Conservation (phyloP, 2,113 vertebrate genomes). For the Puma concolor region DNA sequence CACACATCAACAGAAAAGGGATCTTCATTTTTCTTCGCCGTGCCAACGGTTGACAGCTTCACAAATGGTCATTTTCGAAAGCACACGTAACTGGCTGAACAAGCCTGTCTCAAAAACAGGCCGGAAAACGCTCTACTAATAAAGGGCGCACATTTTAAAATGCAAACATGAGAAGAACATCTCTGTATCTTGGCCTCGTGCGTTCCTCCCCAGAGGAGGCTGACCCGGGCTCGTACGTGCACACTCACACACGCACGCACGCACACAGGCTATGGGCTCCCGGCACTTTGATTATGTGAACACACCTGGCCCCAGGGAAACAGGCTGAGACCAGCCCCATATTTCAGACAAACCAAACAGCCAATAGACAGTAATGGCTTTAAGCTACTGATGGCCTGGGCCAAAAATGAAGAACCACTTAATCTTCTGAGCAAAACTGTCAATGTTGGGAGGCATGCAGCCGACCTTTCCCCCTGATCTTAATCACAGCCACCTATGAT, state of each 20-base stretch:
- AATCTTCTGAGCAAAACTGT: slow-evolving; percentile 77
- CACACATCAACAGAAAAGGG: background rate
- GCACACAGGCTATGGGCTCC: background rate
- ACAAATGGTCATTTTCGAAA: background rate
- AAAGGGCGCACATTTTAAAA: background rate
- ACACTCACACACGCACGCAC: background rate
- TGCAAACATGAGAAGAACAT: background rate
- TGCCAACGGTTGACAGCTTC: background rate
- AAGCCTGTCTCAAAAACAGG: background rate
- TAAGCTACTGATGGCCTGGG: slow-evolving; percentile 75
- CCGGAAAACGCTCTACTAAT: background rate
- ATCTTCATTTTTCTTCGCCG: slow-evolving; percentile 15
- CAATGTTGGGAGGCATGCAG: slow-evolving; percentile 59
- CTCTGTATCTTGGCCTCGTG: background rate
- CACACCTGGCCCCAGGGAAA: slow-evolving; percentile 75
- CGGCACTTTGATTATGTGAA: slow-evolving; percentile 66
- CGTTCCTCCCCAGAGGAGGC: background rate
- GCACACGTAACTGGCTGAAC: background rate
- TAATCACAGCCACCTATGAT: slow-evolving; percentile 81
- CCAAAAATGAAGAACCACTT: slow-evolving; percentile 72
- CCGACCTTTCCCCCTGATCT: slow-evolving; percentile 62
- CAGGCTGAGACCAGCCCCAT: slow-evolving; percentile 67
- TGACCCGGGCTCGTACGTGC: background rate
- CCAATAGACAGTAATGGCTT: slow-evolving; percentile 81
- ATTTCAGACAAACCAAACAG: slow-evolving; percentile 82